Base-by-base conservation (phyloP, 2,888 invertebrate genomes). In the Sesamia inferens region DNA sequence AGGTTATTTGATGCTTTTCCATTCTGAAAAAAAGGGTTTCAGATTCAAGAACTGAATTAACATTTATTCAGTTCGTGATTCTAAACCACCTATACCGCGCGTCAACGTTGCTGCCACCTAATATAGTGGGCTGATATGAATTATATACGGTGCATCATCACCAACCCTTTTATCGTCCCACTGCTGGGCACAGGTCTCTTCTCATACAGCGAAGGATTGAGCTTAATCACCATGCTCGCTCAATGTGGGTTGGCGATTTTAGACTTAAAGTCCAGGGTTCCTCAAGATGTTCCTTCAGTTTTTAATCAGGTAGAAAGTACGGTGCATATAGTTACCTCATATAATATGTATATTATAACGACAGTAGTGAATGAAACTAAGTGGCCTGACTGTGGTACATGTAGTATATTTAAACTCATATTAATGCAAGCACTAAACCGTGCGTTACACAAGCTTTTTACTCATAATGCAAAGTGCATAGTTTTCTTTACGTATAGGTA, bases 381-480 rank as follows among this genome's bases (percentile, higher is more conserved):
- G 19, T 59, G 44, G 44, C 54, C 11, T n/a, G 5, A 22, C 22
- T 39, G 13, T 71, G 7, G 31, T 13, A 0, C 31, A 54, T 70
- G n/a, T 24, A 67, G n/a, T 24, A 67, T 67, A 31, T 55, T 70
- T 44, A 55, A 67, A n/a, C 19, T n/a, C 0, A 31, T 55, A 70
- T 55, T n/a, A 67, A 44, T 24, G 16, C 19, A 67, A 44, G 42
- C 54, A 70, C 67, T 67, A 44, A 70, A 70, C 54, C 16, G 19
- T 14, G 24, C 19, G 24, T 24, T 42, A 42, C 44, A 14, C 0
- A 44, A 67, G 55, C 13, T 31, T 67, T 70, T 55, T 31, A 13
- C 16, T 70, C 2, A 44, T 67, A 5, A 10, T 44, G 19, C 4
- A 42, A 66, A 54, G 24, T 66, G n/a, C 24, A 65, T n/a, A n/a